Conservation (phyloP, 2,888 invertebrate species). For the Cheilosia scutellata region DNA sequence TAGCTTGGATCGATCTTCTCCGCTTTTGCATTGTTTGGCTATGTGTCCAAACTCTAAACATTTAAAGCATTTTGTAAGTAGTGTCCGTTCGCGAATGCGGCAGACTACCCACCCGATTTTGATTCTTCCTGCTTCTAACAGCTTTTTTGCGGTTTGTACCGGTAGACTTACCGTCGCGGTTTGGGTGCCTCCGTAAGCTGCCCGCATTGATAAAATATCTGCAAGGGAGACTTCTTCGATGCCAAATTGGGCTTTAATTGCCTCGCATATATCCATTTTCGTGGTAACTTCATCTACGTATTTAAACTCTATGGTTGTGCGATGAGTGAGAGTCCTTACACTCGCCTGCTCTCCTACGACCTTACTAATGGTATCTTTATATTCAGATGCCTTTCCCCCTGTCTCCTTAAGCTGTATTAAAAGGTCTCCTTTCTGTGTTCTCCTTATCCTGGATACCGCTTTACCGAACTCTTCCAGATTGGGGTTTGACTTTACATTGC, state of each 20-base stretch:
- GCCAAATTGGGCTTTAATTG: background rate
- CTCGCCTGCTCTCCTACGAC: background rate
- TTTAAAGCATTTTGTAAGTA: too few species aligned
- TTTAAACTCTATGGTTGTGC: constrained; percentile 3
- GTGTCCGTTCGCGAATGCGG: too few species aligned
- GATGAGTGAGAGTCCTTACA: constrained; percentile 2
- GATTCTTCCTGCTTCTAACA: too few species aligned
- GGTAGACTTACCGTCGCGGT: too few species aligned
- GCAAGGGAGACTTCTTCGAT: too few species aligned
- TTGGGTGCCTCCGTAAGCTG: too few species aligned
- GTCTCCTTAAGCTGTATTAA: constrained; percentile 5
- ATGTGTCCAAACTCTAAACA: too few species aligned
- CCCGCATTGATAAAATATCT: too few species aligned
- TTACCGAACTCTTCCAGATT: constrained; percentile 2
- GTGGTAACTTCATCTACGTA: constrained; percentile 20
- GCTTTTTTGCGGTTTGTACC: too few species aligned
- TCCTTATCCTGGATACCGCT: constrained; percentile 10
- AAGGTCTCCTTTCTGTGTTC: constrained; percentile 8
- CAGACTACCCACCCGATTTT: too few species aligned
- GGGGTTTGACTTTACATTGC: background rate
- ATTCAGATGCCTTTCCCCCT: background rate
- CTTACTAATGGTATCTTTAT: background rate
- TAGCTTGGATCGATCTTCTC: too few species aligned
- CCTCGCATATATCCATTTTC: constrained; percentile 3
- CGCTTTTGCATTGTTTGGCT: too few species aligned